Percentiles rank a stretch among this genome's conserved stretches.
phyloP scores from a whole-genome alignment of 2,113 vertebrate genomes.

The Leucosticte australis region DNA sequence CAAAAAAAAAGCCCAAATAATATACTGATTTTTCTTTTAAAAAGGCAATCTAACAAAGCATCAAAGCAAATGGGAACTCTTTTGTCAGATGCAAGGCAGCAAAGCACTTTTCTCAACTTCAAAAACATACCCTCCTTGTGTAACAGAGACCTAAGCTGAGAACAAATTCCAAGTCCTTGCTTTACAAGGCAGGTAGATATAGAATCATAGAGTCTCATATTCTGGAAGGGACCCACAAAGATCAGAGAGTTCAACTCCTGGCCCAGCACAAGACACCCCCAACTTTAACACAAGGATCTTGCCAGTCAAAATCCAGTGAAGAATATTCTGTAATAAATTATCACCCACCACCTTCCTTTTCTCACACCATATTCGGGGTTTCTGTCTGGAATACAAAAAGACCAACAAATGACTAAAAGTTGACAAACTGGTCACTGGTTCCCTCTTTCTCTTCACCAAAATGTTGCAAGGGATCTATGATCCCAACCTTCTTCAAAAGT shows the following conservation, averaged over 20 bases:
- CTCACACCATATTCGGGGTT: neutral
- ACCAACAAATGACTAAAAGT: neutral
- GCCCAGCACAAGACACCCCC: neutral
- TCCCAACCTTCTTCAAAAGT: neutral
- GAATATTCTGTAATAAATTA: neutral
- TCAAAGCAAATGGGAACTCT: neutral
- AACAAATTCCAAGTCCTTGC: neutral
- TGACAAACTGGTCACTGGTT: neutral
- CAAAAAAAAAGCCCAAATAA: neutral
- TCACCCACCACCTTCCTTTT: accelerated
- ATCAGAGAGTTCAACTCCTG: neutral
- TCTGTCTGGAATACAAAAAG: neutral
- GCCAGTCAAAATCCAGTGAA: neutral
- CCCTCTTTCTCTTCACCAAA: neutral
- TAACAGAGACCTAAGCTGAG: neutral
- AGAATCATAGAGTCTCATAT: neutral
- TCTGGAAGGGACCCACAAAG: neutral
- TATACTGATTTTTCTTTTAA: neutral
- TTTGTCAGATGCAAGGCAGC: neutral
- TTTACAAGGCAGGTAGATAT: neutral
- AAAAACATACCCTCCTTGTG: neutral
- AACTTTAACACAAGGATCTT: neutral
- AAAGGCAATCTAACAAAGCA: neutral
- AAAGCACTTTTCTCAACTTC: neutral
- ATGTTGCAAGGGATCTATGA: neutral